Conservation (phyloP, 2,797 vertebrate genomes). For the Tapirus indicus region DNA sequence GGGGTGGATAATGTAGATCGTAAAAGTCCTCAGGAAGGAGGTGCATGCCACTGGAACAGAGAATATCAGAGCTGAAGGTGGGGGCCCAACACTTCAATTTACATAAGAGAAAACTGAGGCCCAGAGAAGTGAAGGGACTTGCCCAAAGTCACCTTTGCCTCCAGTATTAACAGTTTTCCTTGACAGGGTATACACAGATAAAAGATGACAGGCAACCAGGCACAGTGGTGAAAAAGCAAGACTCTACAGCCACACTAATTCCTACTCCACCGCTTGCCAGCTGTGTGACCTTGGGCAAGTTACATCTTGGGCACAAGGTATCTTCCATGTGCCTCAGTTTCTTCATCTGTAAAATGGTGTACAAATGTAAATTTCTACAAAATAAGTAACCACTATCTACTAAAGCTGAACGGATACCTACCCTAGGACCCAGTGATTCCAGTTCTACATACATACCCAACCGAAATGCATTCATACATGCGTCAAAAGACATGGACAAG, state of each 20-base stretch:
- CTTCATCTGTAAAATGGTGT: neutral
- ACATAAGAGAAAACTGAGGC: neutral
- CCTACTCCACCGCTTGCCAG: neutral
- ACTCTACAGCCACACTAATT: neutral
- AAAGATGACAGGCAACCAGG: neutral
- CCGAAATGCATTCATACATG: neutral
- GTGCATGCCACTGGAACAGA: rapidly evolving
- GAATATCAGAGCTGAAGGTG: neutral
- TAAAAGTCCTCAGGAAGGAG: neutral
- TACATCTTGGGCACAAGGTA: neutral
- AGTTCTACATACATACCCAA: neutral
- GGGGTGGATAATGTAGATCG: rapidly evolving
- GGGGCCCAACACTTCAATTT: neutral
- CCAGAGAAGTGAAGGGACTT: neutral
- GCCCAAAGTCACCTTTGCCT: neutral
- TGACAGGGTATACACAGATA: too few species aligned
- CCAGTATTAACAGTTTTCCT: neutral
- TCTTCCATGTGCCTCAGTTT: neutral
- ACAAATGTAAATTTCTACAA: neutral
- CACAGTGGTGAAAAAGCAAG: neutral
- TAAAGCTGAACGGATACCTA: neutral
- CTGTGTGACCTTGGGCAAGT: neutral
- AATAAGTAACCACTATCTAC: neutral
- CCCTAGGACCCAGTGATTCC: neutral
- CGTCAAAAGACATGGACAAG: neutral